Evolutionary conservation across 2,888 invertebrate species (phyloP), one percentile per base, ranked within the genome.

Genomic region (Drosophila austrosaltans): DNA sequence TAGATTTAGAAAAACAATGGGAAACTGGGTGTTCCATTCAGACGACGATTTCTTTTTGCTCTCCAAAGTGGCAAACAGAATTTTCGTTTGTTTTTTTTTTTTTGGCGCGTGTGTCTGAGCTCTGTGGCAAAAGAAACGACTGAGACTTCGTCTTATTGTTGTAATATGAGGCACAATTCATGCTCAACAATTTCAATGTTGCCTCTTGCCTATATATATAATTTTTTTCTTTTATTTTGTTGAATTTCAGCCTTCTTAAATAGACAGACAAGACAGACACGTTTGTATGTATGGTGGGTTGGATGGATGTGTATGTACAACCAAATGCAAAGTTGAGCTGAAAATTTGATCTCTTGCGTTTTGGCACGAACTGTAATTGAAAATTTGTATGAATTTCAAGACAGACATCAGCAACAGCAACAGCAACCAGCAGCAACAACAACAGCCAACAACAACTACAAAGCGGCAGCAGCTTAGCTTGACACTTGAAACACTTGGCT

Each of bases 361-460:
- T 89, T 85, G 84, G 84, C 84, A 85, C 89, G 84, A 87, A 87
- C 89, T 84, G 87, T 85, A 89, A 89, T 85, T 85, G 84, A 85
- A 85, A 86, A 82, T 86, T 86, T 82, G 75, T 65, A 62, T 66
- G 66, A 54, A 64, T 75, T 74, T 70, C 76, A 71, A 63, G 57
- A 68, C 57, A 57, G 42, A 66, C 48, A 25, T 48, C 48, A 48
- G 48, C 48, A 48, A 48, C 48, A 48, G 48, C 48, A 48, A 48
- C 48, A 44, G 16, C 44, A 7, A 48, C 4, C 48, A 48, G 22
- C 48, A 48, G 25, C 22, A 48, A 8, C 44, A 48, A 22, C 48
- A 48, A 3, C 48, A 10, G 2, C 48, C 22, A 73, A 66, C 62
- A 65, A 39, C 65, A 72, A 53, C 53, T 63, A 61, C 66, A 67